Evolutionary conservation across 2,113 vertebrate species (phyloP).

Genomic region (Limnothrissa miodon): DNA sequence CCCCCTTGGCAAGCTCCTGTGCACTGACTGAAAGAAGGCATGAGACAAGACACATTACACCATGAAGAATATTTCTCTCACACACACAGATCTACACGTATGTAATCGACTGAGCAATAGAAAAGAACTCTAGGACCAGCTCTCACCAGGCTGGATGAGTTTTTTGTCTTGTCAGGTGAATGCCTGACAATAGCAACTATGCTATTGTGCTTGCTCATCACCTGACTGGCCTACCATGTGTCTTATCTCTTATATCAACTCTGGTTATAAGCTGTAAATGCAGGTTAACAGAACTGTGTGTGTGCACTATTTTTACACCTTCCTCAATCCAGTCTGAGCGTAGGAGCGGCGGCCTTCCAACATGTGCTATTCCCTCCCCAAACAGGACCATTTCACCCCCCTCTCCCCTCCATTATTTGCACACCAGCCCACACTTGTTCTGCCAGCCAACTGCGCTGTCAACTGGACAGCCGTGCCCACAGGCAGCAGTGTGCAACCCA

Average conservation of each 20-base stretch:
- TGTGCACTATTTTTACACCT: not conserved
- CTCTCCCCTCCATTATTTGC: not conserved
- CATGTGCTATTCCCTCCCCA: not conserved
- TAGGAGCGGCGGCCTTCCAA: not conserved
- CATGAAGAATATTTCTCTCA: not conserved
- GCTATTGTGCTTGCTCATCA: not conserved
- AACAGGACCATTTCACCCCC: not conserved
- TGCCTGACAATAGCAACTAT: not conserved
- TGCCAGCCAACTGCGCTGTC: not conserved
- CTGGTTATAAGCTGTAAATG: not conserved
- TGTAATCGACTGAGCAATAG: too few relatives aligned
- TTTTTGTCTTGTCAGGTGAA: not conserved
- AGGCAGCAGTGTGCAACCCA: not conserved
- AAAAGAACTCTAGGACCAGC: not conserved
- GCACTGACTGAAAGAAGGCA: conserved; percentile 77
- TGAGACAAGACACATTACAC: not conserved
- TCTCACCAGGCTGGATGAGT: not conserved
- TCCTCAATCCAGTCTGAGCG: not conserved
- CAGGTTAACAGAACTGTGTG: not conserved
- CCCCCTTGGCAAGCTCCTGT: conserved; percentile 85
- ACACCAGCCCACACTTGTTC: not conserved
- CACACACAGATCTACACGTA: not conserved
- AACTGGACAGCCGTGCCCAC: not conserved
- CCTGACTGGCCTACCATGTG: not conserved
- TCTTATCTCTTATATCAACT: not conserved